Conservation (phyloP, 2,797 vertebrate genomes). For the Cossypha heuglini region DNA sequence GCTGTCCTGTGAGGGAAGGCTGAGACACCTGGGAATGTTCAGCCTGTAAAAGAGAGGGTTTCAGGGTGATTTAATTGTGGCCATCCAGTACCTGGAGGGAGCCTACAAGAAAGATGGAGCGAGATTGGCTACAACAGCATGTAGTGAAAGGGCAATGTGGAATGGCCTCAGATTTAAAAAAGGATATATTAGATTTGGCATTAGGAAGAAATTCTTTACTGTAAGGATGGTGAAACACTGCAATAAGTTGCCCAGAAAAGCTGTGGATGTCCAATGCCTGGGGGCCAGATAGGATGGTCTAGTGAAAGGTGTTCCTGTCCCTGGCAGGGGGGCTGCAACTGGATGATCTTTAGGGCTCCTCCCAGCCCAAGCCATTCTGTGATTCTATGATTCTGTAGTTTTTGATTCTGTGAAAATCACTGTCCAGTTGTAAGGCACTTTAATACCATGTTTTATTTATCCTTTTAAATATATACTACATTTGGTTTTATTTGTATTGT, state of each 20-base stretch:
- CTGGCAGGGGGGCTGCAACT: rapidly evolving
- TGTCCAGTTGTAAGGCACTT: background rate
- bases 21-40: background rate
- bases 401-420: background rate
- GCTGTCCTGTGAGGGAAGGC: background rate
- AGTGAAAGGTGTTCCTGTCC: background rate
- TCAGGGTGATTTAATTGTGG: background rate
- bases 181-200: background rate
- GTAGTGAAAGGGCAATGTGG: background rate
- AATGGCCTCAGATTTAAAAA: background rate
- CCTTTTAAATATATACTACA: conserved; percentile 47
- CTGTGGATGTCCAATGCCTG: background rate
- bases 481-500: conserved; percentile 1
- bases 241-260: background rate
- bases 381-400: background rate
- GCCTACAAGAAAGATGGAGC: rapidly evolving
- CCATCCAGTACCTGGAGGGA: background rate
- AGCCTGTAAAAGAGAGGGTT: background rate
- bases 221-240: background rate
- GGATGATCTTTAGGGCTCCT: background rate
- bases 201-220: background rate
- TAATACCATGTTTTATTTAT: conserved; percentile 27
- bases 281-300: no score
- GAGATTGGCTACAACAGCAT: background rate
- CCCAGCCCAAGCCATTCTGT: background rate